Percentiles rank a stretch among this genome's conserved stretches.
These are phyloP conservation scores for Lasioglossum morio DNA, from an alignment of 2,888 invertebrate genomes.

Conservation along the genomic window DNA sequence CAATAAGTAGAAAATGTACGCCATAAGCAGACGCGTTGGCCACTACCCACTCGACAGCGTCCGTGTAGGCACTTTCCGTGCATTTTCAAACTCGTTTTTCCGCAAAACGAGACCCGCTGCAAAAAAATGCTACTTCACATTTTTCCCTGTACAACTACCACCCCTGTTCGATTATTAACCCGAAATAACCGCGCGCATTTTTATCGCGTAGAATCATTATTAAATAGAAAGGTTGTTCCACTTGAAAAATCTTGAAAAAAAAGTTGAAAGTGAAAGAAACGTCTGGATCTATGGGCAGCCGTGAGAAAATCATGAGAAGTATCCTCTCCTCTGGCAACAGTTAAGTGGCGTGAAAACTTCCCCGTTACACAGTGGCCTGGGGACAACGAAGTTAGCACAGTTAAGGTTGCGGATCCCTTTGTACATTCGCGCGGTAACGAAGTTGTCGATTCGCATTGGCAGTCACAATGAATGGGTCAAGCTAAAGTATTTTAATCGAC, in stretches of 20 bases:
- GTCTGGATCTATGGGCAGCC: not conserved
- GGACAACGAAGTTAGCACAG: not conserved
- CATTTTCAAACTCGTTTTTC: not conserved
- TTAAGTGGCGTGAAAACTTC: not conserved
- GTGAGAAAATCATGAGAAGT: not conserved
- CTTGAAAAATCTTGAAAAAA: not conserved
- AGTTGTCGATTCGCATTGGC: not conserved
- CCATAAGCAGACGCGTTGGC: not conserved
- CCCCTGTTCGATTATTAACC: not conserved
- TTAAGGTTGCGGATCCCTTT: not conserved
- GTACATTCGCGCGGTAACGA: not conserved
- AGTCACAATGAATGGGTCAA: not conserved
- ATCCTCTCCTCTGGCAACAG: not conserved
- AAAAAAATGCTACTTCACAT: not conserved
- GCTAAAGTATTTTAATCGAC: not conserved
- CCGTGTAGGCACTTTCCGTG: not conserved
- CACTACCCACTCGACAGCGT: not conserved
- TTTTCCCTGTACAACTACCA: not conserved
- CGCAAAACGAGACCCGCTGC: not conserved
- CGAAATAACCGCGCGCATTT: not conserved
- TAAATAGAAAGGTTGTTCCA: no score
- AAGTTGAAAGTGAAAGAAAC: not conserved
- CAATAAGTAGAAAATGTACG: conserved; percentile 11
- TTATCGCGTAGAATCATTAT: not conserved
- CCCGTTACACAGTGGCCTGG: not conserved